Percentiles rank a stretch among this genome's conserved stretches.
Conservation (phyloP, 2,797 vertebrate species). For the Chelonia mydas region DNA sequence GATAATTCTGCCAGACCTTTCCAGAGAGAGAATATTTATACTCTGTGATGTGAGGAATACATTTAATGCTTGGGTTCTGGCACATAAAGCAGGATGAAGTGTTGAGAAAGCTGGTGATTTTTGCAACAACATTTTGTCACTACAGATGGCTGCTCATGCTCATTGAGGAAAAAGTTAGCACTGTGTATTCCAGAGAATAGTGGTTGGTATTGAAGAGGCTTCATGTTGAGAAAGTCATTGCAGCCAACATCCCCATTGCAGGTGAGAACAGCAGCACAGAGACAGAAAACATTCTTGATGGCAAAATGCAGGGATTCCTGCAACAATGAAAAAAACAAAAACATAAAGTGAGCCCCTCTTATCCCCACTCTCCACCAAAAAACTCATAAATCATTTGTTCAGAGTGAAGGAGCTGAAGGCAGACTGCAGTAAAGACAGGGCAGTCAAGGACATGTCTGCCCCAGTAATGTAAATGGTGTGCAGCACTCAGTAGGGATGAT, state of each 20-base stretch:
- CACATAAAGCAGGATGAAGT: constrained; percentile 55
- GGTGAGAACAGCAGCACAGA: not conserved
- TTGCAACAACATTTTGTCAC: constrained; percentile 65
- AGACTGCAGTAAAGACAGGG: not conserved
- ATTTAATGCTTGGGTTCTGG: constrained; percentile 71
- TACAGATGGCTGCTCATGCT: constrained; percentile 61
- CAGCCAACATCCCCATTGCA: not conserved
- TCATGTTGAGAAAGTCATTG: not conserved
- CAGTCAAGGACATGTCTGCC: constrained; percentile 29
- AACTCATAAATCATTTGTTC: not conserved
- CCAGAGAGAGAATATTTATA: constrained; percentile 66
- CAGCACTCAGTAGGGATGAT: not conserved
- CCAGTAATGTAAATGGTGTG: not conserved
- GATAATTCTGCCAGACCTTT: constrained; percentile 69
- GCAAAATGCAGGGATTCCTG: not conserved
- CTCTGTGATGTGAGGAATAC: constrained; percentile 59
- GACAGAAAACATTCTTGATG: not conserved
- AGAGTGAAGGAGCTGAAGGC: not conserved
- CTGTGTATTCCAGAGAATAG: not conserved
- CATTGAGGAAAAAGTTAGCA: constrained; percentile 29
- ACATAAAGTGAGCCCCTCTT: constrained; percentile 14
- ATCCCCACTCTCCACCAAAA: not conserved
- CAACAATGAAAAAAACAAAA: not conserved
- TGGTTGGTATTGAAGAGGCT: not conserved
- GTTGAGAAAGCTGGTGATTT: constrained; percentile 63